A percentile compares a stretch with the other conserved stretches of the same genome.
Conservation (phyloP, 2,797 vertebrate species). For the Sparus aurata region DNA sequence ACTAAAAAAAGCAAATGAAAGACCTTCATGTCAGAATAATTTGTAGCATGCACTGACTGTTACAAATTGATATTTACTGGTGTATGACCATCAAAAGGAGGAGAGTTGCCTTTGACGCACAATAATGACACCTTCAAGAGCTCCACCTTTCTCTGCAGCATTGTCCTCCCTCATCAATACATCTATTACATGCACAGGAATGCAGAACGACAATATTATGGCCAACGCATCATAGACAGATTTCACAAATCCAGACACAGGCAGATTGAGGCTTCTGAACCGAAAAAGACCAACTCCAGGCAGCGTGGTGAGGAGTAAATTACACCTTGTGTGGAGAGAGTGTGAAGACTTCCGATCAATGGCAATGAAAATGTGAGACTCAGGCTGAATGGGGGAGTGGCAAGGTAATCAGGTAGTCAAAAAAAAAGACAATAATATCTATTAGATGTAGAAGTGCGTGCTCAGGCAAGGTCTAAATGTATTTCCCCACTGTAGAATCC, state of each 20-base stretch:
- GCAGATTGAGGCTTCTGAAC: slow-evolving; percentile 31
- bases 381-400: slow-evolving; percentile 8
- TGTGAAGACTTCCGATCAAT: slow-evolving; percentile 57
- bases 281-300: slow-evolving; percentile 44
- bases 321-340: slow-evolving; percentile 43
- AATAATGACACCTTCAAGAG: slow-evolving; percentile 19
- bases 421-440: slow-evolving; percentile 29
- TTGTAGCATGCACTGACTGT: slow-evolving; percentile 25
- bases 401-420: slow-evolving; percentile 24
- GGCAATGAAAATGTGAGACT: slow-evolving; percentile 19
- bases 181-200: slow-evolving; percentile 40
- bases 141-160: neutral
- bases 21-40: slow-evolving; percentile 59
- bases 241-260: slow-evolving; percentile 46
- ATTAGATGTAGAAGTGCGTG: slow-evolving; percentile 19
- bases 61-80: slow-evolving; percentile 46
- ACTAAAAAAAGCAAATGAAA: slow-evolving; percentile 62
- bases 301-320: slow-evolving; percentile 40
- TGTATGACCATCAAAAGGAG: slow-evolving; percentile 6
- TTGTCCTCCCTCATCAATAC: slow-evolving; percentile 42
- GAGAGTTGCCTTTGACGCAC: neutral
- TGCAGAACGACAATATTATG: slow-evolving; percentile 60
- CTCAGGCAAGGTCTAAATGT: slow-evolving; percentile 8
- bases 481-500: slow-evolving; percentile 37
- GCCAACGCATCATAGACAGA: slow-evolving; percentile 50